Evolutionary conservation across 2,888 invertebrate species (phyloP).

Genomic region (Erebia aethiops): DNA sequence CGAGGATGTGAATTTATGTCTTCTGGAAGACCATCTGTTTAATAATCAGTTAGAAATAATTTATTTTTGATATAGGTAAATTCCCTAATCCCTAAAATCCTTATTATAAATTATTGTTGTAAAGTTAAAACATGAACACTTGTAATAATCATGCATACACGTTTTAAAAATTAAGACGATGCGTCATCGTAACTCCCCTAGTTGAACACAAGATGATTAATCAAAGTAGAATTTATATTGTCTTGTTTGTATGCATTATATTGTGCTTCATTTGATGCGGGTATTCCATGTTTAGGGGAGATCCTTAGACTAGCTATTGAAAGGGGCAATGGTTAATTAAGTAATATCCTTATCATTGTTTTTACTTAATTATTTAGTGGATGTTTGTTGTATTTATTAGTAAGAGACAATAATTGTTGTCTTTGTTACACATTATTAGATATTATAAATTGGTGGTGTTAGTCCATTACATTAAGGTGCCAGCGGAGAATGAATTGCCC

Average conservation of each 20-base stretch:
- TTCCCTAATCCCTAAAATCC: no score
- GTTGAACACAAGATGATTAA: background rate
- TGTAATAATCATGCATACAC: background rate
- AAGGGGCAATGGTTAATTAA: no score
- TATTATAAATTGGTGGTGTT: slow-evolving; percentile 6
- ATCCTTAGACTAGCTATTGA: background rate
- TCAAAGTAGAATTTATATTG: background rate
- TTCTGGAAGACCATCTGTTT: no score
- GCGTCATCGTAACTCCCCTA: slow-evolving; percentile 6
- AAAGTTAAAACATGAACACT: background rate
- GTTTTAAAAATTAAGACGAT: background rate
- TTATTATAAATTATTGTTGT: background rate
- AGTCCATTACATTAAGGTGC: background rate
- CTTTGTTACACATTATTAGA: no score
- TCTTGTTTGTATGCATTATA: no score
- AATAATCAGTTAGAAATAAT: no score
- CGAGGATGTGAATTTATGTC: no score
- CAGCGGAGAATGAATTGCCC: no score
- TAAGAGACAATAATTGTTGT: no score
- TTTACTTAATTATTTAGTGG: slow-evolving; percentile 26
- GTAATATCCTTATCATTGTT: background rate
- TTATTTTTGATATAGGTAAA: no score
- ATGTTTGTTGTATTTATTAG: slow-evolving; percentile 22
- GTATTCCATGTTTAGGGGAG: background rate
- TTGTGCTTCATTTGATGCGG: background rate